Evolutionary conservation across 2,113 vertebrate species (phyloP).

Genomic region (Chascanopsetta lugubris): DNA sequence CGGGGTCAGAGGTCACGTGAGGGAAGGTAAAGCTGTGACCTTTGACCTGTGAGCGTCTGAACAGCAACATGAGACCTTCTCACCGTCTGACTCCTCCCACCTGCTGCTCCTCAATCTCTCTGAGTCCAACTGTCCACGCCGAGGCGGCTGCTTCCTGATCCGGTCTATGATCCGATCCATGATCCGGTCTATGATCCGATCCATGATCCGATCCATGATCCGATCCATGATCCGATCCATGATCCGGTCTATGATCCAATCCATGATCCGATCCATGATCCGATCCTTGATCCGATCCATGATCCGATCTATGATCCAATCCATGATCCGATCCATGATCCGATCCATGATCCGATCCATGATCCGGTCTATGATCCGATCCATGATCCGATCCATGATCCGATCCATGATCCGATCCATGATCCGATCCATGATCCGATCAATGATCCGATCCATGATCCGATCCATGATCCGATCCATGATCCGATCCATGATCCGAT

Average conservation of each 20-base stretch:
- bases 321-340: neutral
- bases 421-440: neutral
- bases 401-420: neutral
- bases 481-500: too few relatives aligned
- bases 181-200: neutral
- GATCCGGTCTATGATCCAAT: neutral
- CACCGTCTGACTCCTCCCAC: conserved; percentile 57
- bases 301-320: neutral
- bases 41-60: conserved; percentile 41
- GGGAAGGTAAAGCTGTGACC: conserved; percentile 18
- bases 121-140: neutral
- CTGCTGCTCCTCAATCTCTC: conserved; percentile 23
- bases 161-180: neutral
- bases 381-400: too few relatives aligned
- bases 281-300: neutral
- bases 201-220: neutral
- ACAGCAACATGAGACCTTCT: conserved; percentile 29
- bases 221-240: neutral
- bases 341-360: neutral
- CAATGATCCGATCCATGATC: neutral
- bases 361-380: neutral
- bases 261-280: neutral
- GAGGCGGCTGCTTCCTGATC: neutral
- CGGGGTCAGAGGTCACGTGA: conserved; percentile 33
- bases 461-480: too few relatives aligned